Conservation (phyloP, 2,888 invertebrate species). For the Lamellibrachia satsuma region DNA sequence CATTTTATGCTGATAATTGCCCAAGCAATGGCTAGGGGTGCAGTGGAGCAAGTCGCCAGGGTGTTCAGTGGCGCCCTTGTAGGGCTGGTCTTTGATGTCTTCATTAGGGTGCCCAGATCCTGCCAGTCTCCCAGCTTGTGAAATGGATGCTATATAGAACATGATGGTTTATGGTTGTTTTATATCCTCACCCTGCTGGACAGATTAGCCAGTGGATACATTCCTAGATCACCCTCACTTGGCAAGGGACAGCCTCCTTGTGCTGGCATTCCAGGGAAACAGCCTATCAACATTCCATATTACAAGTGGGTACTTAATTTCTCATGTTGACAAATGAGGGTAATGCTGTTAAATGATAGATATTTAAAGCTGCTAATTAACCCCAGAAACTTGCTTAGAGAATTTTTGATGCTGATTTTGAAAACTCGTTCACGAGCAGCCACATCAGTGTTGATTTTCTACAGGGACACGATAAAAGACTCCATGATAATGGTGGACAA, state of each 20-base stretch:
- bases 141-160: not conserved
- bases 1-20: not conserved
- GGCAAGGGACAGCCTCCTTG: not conserved
- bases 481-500: not conserved
- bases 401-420: not conserved
- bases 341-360: not conserved
- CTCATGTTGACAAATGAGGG: not conserved
- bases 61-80: not conserved
- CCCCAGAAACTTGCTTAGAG: not conserved
- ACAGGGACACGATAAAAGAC: not conserved
- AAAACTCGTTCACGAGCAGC: not conserved
- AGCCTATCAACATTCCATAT: conserved; percentile 11
- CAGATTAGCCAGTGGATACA: conserved; percentile 12
- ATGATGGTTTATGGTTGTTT: conserved; percentile 4
- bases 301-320: not conserved
- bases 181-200: not conserved
- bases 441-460: not conserved
- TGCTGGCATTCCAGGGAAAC: not conserved
- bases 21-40: not conserved
- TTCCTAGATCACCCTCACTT: conserved; percentile 1
- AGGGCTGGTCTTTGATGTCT: conserved; percentile 3
- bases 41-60: not conserved
- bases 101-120: not conserved
- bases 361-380: not conserved
- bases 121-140: not conserved